Conservation (phyloP, 2,888 invertebrate genomes). For the Heliconius hortense region DNA sequence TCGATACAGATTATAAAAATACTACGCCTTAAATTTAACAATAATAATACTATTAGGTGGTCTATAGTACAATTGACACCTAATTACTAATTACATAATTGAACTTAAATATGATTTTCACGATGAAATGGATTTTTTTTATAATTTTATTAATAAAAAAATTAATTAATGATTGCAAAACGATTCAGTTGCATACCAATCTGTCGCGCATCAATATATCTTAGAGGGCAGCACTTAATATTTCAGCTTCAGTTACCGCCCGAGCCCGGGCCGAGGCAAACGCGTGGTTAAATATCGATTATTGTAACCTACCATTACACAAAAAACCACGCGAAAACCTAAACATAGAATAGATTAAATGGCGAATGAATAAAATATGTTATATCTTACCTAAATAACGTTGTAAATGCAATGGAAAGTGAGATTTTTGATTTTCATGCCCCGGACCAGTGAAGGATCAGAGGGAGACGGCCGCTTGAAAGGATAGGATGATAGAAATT, state of each 20-base stretch:
- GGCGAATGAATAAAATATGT: slow-evolving; percentile 52
- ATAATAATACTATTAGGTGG: neutral
- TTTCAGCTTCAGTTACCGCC: slow-evolving; percentile 63
- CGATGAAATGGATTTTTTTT: neutral
- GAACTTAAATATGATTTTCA: neutral
- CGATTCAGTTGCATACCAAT: slow-evolving; percentile 37
- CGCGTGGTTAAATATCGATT: slow-evolving; percentile 42
- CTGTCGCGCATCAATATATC: slow-evolving; percentile 45
- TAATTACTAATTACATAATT: neutral
- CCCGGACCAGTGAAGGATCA: slow-evolving; percentile 51
- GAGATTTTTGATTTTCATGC: slow-evolving; percentile 39
- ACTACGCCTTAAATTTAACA: neutral
- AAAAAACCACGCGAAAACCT: slow-evolving; percentile 40
- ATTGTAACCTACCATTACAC: slow-evolving; percentile 36
- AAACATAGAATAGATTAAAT: slow-evolving; percentile 31
- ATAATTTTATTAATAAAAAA: neutral
- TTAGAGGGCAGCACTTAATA: slow-evolving; percentile 45
- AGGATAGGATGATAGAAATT: slow-evolving; percentile 39
- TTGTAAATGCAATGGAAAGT: slow-evolving; percentile 47
- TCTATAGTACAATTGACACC: neutral
- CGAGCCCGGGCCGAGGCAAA: slow-evolving; percentile 58
- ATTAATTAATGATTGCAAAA: slow-evolving; percentile 19
- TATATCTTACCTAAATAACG: slow-evolving; percentile 37
- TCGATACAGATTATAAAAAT: neutral
- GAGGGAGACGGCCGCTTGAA: slow-evolving; percentile 47